Evolutionary conservation across 1,140 invertebrate genomes (phyloP).

Genomic region (Drosophila bifasciata): DNA sequence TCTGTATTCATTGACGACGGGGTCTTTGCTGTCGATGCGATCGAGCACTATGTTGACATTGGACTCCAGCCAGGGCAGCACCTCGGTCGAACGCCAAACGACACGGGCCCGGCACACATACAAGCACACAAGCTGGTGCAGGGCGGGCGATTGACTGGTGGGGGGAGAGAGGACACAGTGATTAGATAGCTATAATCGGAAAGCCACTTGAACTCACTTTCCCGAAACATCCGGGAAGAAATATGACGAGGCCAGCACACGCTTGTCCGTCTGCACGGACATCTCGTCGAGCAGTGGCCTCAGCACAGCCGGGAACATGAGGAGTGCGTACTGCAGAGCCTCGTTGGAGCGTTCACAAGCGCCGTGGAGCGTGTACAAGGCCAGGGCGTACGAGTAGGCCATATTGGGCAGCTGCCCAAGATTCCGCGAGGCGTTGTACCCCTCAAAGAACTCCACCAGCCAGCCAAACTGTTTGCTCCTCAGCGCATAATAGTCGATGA

Average conservation of each 20-base stretch:
- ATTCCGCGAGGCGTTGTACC: constrained; percentile 89
- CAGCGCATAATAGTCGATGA: constrained; percentile 95
- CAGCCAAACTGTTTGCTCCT: constrained; percentile 92
- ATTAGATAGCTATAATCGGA: constrained; percentile 13
- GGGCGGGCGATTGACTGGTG: constrained; percentile 86
- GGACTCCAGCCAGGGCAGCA: constrained; percentile 91
- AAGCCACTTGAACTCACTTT: constrained; percentile 53
- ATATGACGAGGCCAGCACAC: constrained; percentile 86
- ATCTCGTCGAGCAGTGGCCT: constrained; percentile 91
- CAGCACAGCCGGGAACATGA: constrained; percentile 93
- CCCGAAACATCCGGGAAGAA: constrained; percentile 82
- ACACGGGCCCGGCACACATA: constrained; percentile 90
- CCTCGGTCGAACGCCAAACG: constrained; percentile 91
- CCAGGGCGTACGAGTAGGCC: constrained; percentile 92
- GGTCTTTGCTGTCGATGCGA: constrained; percentile 88
- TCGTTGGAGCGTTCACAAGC: constrained; percentile 86
- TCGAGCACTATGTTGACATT: constrained; percentile 89
- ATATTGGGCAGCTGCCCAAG: constrained; percentile 94
- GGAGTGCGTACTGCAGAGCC: constrained; percentile 90
- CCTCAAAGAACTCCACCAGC: constrained; percentile 89
- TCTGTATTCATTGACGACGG: constrained; percentile 87
- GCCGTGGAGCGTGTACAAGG: constrained; percentile 87
- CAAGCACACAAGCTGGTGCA: constrained; percentile 89
- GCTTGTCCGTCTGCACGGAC: constrained; percentile 88
- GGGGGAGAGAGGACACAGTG: constrained; percentile 9